Conservation (phyloP, 2,888 invertebrate genomes). For the Sinodicranocentrus sp. region DNA sequence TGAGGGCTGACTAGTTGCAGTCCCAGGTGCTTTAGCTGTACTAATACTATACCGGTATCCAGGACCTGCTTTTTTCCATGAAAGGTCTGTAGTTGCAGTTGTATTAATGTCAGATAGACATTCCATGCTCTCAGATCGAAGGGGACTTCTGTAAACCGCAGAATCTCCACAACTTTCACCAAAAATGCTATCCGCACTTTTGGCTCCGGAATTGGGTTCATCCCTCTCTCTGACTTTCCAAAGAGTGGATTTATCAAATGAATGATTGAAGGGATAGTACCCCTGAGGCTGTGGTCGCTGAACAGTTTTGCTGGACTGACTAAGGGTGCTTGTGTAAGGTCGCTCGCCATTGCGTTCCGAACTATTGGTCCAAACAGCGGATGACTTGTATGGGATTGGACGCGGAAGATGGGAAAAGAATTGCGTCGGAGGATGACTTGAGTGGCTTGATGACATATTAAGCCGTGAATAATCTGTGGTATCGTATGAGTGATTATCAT, state of each 20-base stretch:
- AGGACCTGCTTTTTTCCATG: constrained; percentile 72
- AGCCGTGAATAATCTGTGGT: constrained; percentile 51
- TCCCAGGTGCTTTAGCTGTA: constrained; percentile 75
- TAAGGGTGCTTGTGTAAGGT: constrained; percentile 78
- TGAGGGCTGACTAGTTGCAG: constrained; percentile 56
- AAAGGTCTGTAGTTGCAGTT: constrained; percentile 28
- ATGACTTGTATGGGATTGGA: constrained; percentile 77
- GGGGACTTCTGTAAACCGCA: constrained; percentile 61
- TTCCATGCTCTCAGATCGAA: constrained; percentile 76
- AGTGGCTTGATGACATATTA: constrained; percentile 71
- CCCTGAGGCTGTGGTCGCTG: constrained; percentile 75
- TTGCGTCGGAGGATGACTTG: constrained; percentile 63
- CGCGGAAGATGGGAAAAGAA: constrained; percentile 77
- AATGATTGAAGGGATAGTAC: constrained; percentile 77
- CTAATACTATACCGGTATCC: constrained; percentile 76
- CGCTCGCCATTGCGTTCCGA: constrained; percentile 77
- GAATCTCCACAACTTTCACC: constrained; percentile 59
- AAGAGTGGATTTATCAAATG: constrained; percentile 55
- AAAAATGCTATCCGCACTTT: constrained; percentile 76
- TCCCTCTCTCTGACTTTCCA: constrained; percentile 74
- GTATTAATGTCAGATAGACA: constrained; percentile 67
- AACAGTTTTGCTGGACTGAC: constrained; percentile 79
- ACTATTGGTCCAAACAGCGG: constrained; percentile 71
- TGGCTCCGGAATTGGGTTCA: constrained; percentile 74
- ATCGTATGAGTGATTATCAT: constrained; percentile 69